These are phyloP conservation scores for Microplitis mediator DNA, from an alignment of 1,140 invertebrate genomes.

Conservation along the genomic window DNA sequence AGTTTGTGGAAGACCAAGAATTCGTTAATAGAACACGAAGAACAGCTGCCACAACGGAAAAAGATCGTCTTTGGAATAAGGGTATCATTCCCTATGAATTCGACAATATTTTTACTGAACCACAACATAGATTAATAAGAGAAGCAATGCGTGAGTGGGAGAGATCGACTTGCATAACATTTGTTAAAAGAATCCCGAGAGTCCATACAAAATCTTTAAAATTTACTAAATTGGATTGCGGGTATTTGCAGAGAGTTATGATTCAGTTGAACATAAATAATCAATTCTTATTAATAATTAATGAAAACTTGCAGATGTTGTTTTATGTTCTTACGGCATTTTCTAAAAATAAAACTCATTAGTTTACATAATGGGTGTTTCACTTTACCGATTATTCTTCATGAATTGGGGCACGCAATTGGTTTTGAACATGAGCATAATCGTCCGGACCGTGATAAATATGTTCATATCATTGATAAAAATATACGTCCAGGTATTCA, in stretches of 20 bases:
- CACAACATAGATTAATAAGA: conserved; percentile 95
- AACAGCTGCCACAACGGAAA: conserved; percentile 85
- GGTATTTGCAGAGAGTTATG: conserved; percentile 69
- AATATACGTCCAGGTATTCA: conserved; percentile 77
- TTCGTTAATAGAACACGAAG: not conserved
- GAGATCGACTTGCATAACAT: conserved; percentile 97
- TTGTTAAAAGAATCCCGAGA: conserved; percentile 84
- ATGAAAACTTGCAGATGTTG: conserved; percentile 77
- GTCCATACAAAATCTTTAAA: conserved; percentile 95
- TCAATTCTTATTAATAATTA: too few relatives aligned
- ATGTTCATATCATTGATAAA: conserved; percentile 90
- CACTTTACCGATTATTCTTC: conserved; percentile 98
- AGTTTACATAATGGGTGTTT: conserved; percentile 99
- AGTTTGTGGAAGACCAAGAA: not conserved
- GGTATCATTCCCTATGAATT: conserved; percentile 99
- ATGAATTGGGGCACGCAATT: conserved; percentile 97
- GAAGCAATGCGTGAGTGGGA: conserved; percentile 99
- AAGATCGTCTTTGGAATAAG: conserved; percentile 94
- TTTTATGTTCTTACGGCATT: conserved; percentile 96
- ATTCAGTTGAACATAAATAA: too few relatives aligned
- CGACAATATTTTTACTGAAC: conserved; percentile 94
- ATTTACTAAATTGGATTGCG: conserved; percentile 94
- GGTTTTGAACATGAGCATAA: conserved; percentile 99
- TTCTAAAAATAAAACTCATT: conserved; percentile 95
- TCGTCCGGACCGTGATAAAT: conserved; percentile 91